Conservation (phyloP, 2,113 vertebrate genomes). For the Hemichromis elongatus region DNA sequence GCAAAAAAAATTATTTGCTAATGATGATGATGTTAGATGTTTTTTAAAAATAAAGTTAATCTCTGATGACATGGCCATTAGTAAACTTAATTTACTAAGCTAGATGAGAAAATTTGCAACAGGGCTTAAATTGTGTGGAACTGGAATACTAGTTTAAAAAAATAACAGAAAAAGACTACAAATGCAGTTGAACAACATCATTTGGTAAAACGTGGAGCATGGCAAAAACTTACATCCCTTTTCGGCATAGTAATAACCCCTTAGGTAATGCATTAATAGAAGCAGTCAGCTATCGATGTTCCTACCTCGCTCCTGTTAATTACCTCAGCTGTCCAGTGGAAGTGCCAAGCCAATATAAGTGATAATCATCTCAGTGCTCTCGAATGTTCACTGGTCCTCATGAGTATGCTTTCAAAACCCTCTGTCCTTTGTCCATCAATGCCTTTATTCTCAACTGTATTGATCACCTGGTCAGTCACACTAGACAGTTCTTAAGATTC, state of each 20-base stretch:
- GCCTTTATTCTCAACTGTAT: not conserved
- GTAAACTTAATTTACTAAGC: not conserved
- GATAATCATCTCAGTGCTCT: not conserved
- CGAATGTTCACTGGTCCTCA: not conserved
- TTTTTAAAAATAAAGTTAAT: not conserved
- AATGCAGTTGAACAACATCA: not conserved
- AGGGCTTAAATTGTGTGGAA: not conserved
- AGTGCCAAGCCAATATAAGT: not conserved
- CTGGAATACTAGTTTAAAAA: not conserved
- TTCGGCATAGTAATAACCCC: not conserved
- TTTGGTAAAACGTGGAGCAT: not conserved
- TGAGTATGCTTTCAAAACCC: not conserved
- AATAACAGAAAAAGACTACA: not conserved
- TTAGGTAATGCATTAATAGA: not conserved
- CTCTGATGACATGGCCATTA: not conserved
- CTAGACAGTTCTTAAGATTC: not conserved
- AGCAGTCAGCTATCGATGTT: not conserved
- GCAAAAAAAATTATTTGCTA: not conserved
- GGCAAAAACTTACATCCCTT: not conserved
- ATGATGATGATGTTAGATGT: not conserved
- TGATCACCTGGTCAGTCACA: not conserved
- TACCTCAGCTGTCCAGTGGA: not conserved
- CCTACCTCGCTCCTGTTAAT: conserved; percentile 2
- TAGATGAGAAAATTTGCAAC: not conserved
- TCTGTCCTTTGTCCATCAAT: not conserved